Base-by-base conservation (phyloP, 2,113 vertebrate genomes). In the Archilochus colubris region DNA sequence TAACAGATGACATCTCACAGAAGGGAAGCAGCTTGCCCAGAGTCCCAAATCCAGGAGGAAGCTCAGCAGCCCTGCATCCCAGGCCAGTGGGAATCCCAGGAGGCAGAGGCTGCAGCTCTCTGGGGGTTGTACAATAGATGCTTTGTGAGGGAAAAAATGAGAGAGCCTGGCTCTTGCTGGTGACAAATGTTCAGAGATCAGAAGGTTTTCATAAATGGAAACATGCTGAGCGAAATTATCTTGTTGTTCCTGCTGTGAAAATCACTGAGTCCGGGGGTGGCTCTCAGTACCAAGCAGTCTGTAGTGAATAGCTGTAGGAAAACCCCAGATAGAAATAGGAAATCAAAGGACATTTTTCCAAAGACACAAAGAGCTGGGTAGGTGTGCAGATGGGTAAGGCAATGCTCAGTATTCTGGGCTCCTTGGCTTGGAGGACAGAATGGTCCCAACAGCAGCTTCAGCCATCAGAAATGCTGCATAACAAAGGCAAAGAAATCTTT, bases 81-180 rank as follows among this genome's bases (percentile, higher is more conserved):
- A 22, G 7, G 5, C 44, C 17, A 17, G 28, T 9, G 12, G 36
- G 9, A 44, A 10, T 10, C 4, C 44, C 27, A 3, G 1, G 7
- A 82, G 25, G n/a, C 6, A 30, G 5, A 6, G 0, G 1, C 10
- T 33, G 13, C 2, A 0, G 24, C 24, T 27, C 10, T 67, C 9
- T 14, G 7, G 16, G 12, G 28, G 5, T 51, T 51, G 22, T 38
- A 43, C 20, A 8, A 11, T 1, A 51, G 4, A 2, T 1, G 0
- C 40, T 33, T 53, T 30, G 27, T 55, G 40, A 81, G 59, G 57
- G 38, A 58, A 43, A 19, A 33, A 67, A 33, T 31, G 36, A 46
- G 43, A 68, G 7, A 14, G 3, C 8, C 23, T 59, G 11, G 3
- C 17, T 59, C 14, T n/a, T 36, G 8, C 25, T 75, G 44, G 44